A percentile compares a stretch with the other conserved stretches of the same genome.
Evolutionary conservation across 2,113 vertebrate species (phyloP).

Genomic region (Piaya cayana): DNA sequence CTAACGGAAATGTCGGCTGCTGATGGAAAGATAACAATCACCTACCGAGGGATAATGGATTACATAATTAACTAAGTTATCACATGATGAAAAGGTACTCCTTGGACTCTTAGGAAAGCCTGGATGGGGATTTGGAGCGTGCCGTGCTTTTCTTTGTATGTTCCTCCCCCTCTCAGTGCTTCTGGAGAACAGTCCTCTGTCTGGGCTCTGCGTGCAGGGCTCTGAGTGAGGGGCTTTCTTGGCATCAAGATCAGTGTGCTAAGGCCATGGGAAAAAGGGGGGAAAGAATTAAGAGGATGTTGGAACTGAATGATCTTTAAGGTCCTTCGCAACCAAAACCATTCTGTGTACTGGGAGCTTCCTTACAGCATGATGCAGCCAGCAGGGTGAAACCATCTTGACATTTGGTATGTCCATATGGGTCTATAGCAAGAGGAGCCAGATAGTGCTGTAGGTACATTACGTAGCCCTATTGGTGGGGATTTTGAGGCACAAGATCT

Average conservation of each 20-base stretch:
- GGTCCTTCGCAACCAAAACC: too few relatives aligned
- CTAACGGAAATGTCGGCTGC: constrained; percentile 46
- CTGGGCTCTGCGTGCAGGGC: background rate
- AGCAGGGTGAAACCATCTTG: background rate
- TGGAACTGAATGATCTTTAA: too few relatives aligned
- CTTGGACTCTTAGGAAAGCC: constrained; percentile 59
- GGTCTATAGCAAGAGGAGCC: background rate
- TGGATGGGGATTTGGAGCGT: background rate
- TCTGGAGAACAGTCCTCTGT: background rate
- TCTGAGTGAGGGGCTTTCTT: background rate
- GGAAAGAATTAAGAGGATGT: background rate
- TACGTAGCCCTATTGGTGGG: background rate
- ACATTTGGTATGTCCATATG: fast-evolving
- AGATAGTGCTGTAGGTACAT: background rate
- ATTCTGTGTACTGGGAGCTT: too few relatives aligned
- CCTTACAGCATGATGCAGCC: fast-evolving
- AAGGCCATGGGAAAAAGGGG: background rate
- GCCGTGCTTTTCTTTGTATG: background rate
- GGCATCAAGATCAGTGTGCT: background rate
- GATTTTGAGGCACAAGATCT: background rate
- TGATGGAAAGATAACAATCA: constrained; percentile 62
- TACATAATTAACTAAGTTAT: constrained; percentile 33
- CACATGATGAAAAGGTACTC: constrained; percentile 56
- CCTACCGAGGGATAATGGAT: constrained; percentile 43
- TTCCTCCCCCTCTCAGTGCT: background rate